phyloP scores from a whole-genome alignment of 2,888 invertebrate species.

The Dorcus hopei region DNA sequence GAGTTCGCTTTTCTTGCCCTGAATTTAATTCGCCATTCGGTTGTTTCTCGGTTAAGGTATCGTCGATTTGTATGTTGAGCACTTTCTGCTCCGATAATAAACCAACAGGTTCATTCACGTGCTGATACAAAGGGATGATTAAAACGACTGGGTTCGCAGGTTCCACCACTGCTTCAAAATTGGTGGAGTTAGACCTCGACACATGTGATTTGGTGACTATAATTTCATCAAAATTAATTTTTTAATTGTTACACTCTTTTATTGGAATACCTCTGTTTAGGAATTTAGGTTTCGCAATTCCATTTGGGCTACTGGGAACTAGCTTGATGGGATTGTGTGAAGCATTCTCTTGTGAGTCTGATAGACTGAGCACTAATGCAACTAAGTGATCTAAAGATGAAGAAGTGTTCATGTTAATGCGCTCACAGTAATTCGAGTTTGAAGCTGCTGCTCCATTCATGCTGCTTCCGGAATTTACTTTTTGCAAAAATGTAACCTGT shows the following conservation, averaged over 20 bases:
- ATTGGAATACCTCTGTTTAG: conserved; percentile 31
- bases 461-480: conserved; percentile 36
- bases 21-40: conserved; percentile 38
- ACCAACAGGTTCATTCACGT: conserved; percentile 41
- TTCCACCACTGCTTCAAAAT: conserved; percentile 4
- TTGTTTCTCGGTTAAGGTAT: conserved; percentile 3
- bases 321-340: conserved; percentile 1
- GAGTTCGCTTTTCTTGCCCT: conserved; percentile 58
- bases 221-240: neutral
- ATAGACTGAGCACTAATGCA: conserved; percentile 13
- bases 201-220: conserved; percentile 24
- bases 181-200: conserved; percentile 20
- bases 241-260: neutral
- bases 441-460: neutral
- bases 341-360: conserved; percentile 13
- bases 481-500: conserved; percentile 50
- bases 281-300: conserved; percentile 32
- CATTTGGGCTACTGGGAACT: conserved; percentile 19
- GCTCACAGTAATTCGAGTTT: conserved; percentile 9
- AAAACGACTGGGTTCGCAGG: conserved; percentile 16
- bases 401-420: conserved; percentile 2
- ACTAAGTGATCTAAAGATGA: conserved; percentile 16
- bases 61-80: conserved; percentile 50
- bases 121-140: conserved; percentile 23
- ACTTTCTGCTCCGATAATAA: conserved; percentile 61